Evolutionary conservation across 2,113 vertebrate genomes (phyloP).

Genomic region (Zosterops hypoxanthus): DNA sequence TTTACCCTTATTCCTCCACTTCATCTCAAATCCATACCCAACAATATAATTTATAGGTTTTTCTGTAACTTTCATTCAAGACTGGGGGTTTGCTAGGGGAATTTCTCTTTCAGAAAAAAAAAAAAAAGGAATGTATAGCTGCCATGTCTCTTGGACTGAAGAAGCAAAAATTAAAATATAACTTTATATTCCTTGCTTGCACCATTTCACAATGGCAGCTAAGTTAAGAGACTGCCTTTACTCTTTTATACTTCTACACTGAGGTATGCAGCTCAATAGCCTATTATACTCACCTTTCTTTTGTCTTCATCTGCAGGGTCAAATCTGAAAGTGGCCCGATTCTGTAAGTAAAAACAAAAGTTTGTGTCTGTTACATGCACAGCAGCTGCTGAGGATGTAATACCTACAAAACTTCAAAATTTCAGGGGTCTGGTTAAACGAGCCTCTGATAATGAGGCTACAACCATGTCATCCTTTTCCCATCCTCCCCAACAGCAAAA

Average conservation of each 20-base stretch:
- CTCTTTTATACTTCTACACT: neutral
- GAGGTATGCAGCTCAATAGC: neutral
- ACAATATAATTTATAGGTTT: neutral
- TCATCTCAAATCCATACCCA: neutral
- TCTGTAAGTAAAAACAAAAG: conserved; percentile 72
- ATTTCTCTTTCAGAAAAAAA: neutral
- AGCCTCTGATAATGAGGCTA: neutral
- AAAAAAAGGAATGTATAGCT: neutral
- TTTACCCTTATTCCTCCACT: neutral
- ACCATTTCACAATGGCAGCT: neutral
- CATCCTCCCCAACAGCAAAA: neutral
- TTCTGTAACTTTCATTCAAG: neutral
- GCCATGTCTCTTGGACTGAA: neutral
- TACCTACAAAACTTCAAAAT: neutral
- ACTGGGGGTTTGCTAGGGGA: neutral
- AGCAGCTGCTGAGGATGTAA: neutral
- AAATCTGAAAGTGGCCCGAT: conserved; percentile 88
- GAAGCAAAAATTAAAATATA: neutral
- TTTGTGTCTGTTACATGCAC: neutral
- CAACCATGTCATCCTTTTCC: neutral
- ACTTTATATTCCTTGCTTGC: neutral
- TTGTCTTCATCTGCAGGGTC: conserved; percentile 88
- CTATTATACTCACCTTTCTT: conserved; percentile 82
- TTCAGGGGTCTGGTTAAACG: neutral
- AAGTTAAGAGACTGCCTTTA: neutral